Evolutionary conservation across 2,113 vertebrate genomes (phyloP), one percentile per base, ranked within the genome.

Genomic region (Opisthocomus hoazin): DNA sequence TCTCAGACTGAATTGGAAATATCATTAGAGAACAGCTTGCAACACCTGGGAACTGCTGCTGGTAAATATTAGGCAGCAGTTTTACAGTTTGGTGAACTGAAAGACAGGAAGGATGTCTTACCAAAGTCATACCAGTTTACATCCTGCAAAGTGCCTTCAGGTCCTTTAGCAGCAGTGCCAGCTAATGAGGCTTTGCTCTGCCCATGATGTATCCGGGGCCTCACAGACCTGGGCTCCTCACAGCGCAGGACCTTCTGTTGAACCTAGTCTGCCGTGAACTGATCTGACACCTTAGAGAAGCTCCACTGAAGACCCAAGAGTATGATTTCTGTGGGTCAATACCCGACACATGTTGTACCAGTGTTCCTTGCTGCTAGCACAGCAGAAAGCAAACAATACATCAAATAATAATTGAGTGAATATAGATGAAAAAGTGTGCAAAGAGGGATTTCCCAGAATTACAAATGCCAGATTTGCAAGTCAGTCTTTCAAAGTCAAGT

Each of bases 401-500:
- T 54, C 51, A 32, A 54, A 58, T 15, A 61, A 75, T 56, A 92
- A 57, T 32, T 53, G 43, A 75, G 36, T 43, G 15, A 43, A 37
- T 18, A 26, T 2, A 66, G 17, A 63, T 43, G 41, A 18, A 60
- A 88, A 86, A 39, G 6, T 46, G 34, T 26, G 11, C 23, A 41
- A 64, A 29, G 7, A 18, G 12, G 41, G 8, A 8, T 66, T 71
- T 71, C 30, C n/a, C 29, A 71, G 76, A 70, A 70, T 54, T 68
- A 26, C 8, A 64, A 71, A 91, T 51, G 58, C 20, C 68, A 87
- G 56, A 89, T 87, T 84, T 92, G 20, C n/a, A 84, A 94, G 37
- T 64, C 76, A 89, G 27, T 39, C 60, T 81, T 94, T 74, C 30
- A 66, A 88, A 89, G n/a, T n/a, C 45, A 29, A 37, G n/a, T n/a